phyloP scores from a whole-genome alignment of 1,140 invertebrate species.

The Glossosoma conforme region DNA sequence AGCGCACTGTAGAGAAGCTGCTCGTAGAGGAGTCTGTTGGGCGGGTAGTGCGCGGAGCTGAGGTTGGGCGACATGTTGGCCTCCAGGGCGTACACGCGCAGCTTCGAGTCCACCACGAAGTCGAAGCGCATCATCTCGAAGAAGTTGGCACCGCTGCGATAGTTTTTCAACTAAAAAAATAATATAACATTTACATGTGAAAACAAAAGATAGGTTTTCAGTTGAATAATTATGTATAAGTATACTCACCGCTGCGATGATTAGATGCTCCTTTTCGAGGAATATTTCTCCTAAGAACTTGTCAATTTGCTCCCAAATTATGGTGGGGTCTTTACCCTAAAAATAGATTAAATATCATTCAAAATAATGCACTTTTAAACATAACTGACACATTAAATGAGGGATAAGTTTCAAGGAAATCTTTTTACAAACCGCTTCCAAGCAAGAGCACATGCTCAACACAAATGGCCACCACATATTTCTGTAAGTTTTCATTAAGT shows the following conservation, averaged over 20 bases:
- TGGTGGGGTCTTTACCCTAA: constrained; percentile 62
- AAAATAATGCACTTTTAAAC: constrained; percentile 15
- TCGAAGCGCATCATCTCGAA: constrained; percentile 95
- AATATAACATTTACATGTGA: neutral
- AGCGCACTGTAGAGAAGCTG: constrained; percentile 88
- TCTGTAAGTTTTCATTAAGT: too few relatives aligned
- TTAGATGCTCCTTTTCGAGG: constrained; percentile 68
- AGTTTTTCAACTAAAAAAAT: constrained; percentile 41
- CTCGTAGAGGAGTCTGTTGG: constrained; percentile 85
- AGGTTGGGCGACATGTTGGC: constrained; percentile 98
- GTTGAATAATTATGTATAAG: too few relatives aligned
- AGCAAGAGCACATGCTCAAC: too few relatives aligned
- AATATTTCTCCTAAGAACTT: constrained; percentile 71
- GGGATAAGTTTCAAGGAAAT: too few relatives aligned
- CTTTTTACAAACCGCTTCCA: too few relatives aligned
- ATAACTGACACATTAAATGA: too few relatives aligned
- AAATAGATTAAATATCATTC: too few relatives aligned
- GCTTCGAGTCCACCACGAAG: constrained; percentile 82
- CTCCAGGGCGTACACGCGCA: constrained; percentile 88
- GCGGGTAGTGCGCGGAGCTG: constrained; percentile 86
- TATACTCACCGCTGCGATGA: constrained; percentile 52
- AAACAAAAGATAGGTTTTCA: neutral
- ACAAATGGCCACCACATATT: too few relatives aligned
- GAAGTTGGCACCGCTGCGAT: constrained; percentile 66
- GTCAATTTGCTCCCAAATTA: constrained; percentile 79